Percentiles rank a stretch among this genome's conserved stretches.
Evolutionary conservation across 2,797 vertebrate genomes (phyloP).

Genomic region (Lophotriccus pileatus): DNA sequence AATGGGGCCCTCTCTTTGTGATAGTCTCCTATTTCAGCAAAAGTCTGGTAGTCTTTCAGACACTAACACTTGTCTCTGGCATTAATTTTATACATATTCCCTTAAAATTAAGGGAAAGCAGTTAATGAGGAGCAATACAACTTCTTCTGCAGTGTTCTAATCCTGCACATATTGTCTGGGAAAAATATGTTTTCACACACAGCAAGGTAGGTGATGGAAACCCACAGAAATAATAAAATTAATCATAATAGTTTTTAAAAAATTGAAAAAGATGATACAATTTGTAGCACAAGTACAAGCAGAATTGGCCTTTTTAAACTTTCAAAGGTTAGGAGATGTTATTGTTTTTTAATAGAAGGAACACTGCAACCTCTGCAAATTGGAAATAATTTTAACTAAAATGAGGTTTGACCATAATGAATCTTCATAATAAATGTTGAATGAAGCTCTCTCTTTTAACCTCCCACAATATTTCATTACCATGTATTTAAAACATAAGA

Average conservation of each 20-base stretch:
- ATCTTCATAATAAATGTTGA: background rate
- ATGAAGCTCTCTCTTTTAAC: background rate
- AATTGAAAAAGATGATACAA: background rate
- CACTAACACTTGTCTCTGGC: accelerated
- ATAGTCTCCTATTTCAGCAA: background rate
- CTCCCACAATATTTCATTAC: background rate
- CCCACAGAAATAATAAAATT: background rate
- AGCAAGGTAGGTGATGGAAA: background rate
- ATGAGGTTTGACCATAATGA: background rate
- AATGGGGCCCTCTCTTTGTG: background rate
- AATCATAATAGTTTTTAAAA: background rate
- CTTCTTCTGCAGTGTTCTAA: background rate
- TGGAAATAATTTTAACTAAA: background rate
- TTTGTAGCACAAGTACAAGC: background rate
- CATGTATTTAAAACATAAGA: background rate
- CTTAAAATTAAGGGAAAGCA: background rate
- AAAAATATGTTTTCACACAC: background rate
- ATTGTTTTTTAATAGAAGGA: background rate
- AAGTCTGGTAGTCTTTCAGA: background rate
- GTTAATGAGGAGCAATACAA: background rate
- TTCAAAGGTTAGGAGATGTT: background rate
- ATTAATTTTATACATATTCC: background rate
- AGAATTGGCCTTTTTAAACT: background rate
- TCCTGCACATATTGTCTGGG: background rate
- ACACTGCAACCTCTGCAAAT: background rate